Conservation (phyloP, 2,888 invertebrate genomes). For the Andrena fulva region DNA sequence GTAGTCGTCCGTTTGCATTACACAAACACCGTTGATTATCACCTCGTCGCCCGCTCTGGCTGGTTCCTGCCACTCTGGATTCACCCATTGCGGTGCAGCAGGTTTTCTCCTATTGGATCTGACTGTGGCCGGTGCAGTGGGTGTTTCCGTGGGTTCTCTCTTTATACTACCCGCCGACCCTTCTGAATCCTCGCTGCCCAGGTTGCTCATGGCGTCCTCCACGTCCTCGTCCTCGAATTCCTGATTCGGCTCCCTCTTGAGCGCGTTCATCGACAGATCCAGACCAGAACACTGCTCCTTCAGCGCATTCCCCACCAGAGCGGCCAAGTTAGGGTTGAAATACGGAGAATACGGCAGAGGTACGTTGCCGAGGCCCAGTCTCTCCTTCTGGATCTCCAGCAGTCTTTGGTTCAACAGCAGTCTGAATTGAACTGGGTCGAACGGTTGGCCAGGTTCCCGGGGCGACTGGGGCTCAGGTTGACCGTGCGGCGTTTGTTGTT, state of each 20-base stretch:
- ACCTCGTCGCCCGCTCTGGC: slow-evolving; percentile 89
- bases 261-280: slow-evolving; percentile 93
- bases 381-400: slow-evolving; percentile 94
- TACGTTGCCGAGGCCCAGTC: slow-evolving; percentile 91
- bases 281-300: slow-evolving; percentile 94
- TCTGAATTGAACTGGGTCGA: slow-evolving; percentile 96
- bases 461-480: slow-evolving; percentile 90
- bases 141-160: slow-evolving; percentile 81
- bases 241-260: slow-evolving; percentile 92
- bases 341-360: slow-evolving; percentile 92
- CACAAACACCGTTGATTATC: slow-evolving; percentile 97
- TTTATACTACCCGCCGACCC: slow-evolving; percentile 83
- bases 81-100: slow-evolving; percentile 98
- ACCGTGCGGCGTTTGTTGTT: slow-evolving; percentile 94
- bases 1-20: slow-evolving; percentile 94
- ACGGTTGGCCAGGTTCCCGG: slow-evolving; percentile 91
- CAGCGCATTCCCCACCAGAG: slow-evolving; percentile 89
- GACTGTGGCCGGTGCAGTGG: slow-evolving; percentile 83
- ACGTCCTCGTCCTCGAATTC: slow-evolving; percentile 91
- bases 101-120: slow-evolving; percentile 94
- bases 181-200: slow-evolving; percentile 89
- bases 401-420: slow-evolving; percentile 95
- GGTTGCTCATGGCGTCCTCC: slow-evolving; percentile 90
- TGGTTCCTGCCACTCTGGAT: slow-evolving; percentile 95
- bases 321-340: slow-evolving; percentile 92